Evolutionary conservation across 2,113 vertebrate species (phyloP).

Genomic region (Chaetops frenatus): DNA sequence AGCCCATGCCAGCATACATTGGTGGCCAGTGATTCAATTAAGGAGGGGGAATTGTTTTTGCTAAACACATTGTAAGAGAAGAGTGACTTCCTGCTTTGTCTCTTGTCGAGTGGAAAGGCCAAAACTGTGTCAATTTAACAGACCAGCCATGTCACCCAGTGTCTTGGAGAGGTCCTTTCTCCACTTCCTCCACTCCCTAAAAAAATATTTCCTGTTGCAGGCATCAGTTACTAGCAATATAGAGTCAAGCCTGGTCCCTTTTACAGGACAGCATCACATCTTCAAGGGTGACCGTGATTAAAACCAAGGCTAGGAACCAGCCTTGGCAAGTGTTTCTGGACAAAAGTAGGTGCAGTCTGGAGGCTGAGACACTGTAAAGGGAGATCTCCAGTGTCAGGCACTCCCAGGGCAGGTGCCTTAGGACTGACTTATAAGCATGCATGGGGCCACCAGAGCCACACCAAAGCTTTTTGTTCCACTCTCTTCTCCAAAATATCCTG

Average conservation of each 20-base stretch:
- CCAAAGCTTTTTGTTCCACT: neutral
- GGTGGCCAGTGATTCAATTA: neutral
- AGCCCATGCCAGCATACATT: neutral
- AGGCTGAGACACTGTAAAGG: rapidly evolving
- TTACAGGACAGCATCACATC: neutral
- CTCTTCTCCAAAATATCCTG: neutral
- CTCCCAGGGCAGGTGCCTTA: neutral
- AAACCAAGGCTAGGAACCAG: neutral
- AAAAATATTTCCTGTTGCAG: neutral
- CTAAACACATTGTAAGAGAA: neutral
- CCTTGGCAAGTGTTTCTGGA: neutral
- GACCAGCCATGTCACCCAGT: neutral
- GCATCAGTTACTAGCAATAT: rapidly evolving
- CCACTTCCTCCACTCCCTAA: neutral
- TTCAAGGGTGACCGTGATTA: neutral
- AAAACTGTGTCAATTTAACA: neutral
- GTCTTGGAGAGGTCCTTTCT: neutral
- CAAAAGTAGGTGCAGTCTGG: neutral
- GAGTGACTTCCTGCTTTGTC: neutral
- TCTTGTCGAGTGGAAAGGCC: neutral
- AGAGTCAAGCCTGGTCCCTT: neutral
- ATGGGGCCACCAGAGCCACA: neutral
- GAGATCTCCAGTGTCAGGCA: neutral
- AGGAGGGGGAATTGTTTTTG: neutral
- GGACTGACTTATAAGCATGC: neutral